Percentiles rank a stretch among this genome's conserved stretches.
phyloP scores from a whole-genome alignment of 2,113 vertebrate genomes.

The Coryphaenoides rupestris region DNA sequence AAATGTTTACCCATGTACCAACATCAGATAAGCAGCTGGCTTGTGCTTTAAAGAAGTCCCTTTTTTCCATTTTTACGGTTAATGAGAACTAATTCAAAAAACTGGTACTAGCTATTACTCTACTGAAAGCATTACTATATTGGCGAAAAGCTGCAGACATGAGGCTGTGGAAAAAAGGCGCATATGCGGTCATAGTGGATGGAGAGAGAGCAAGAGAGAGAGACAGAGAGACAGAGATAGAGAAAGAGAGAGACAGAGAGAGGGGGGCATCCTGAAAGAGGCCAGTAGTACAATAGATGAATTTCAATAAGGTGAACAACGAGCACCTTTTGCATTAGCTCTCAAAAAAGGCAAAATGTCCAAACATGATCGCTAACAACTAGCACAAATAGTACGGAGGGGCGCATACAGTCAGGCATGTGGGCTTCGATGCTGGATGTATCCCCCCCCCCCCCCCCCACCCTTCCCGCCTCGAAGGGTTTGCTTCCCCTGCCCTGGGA shows the following conservation, averaged over 20 bases:
- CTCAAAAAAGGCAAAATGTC: constrained; percentile 85
- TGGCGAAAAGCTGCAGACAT: constrained; percentile 98
- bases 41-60: constrained; percentile 94
- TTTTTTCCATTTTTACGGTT: constrained; percentile 91
- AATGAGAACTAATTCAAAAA: constrained; percentile 89
- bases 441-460: constrained; percentile 45
- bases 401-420: constrained; percentile 73
- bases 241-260: neutral
- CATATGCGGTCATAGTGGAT: constrained; percentile 85
- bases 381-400: constrained; percentile 79
- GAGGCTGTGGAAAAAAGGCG: constrained; percentile 88
- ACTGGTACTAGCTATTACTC: constrained; percentile 97
- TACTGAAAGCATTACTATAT: constrained; percentile 98
- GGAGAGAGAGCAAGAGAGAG: constrained; percentile 51
- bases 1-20: constrained; percentile 83
- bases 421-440: constrained; percentile 75
- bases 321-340: constrained; percentile 91
- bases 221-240: constrained; percentile 42
- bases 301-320: constrained; percentile 80
- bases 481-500: constrained; percentile 67
- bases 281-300: constrained; percentile 84
- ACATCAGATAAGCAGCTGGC: constrained; percentile 93
- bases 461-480: constrained; percentile 77
- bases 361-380: constrained; percentile 90
- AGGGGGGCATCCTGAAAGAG: constrained; percentile 72